Base-by-base conservation (phyloP, 1,140 invertebrate species). In the Sinonovacula constricta region DNA sequence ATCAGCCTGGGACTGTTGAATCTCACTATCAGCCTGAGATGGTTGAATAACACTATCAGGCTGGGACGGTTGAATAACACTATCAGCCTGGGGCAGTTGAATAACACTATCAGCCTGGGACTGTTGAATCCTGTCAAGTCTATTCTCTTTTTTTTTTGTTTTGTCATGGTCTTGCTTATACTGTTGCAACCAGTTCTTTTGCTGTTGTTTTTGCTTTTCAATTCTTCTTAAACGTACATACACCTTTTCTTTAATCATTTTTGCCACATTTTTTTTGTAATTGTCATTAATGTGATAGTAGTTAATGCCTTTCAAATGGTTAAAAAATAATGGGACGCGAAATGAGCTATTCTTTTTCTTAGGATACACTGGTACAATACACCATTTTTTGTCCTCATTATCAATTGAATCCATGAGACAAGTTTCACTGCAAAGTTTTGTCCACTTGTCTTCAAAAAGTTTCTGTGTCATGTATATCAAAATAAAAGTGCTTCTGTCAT, bases 341-440 rank as follows among this genome's bases (percentile, higher is more conserved):
- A 85, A 85, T 18, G 79, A 56, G 18, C 70, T 62, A 60, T 81
- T 84, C 33, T 76, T 68, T 49, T 77, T 76, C 28, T 72, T 69
- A 28, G 84, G 82, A 24, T 79, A 82, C 3, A 85, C 82, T 22
- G 84, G 84, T 12, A 85, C 81, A 3, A 85, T 81, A 80, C 84
- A 84, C 82, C 84, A 85, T 49, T 77, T 72, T 34, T 85, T 85
- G 0, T 81, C 59, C 18, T 68, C 72, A 62, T 85, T 81, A 31
- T 80, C 72, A n/a, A 85, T 84, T 14, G 80, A 76, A 22, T 81
- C 79, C 80, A 85, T 85, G 51, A 85, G 54, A 66, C 82, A 84
- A 36, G 51, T 69, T 57, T 85, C 84, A 71, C 84, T 81, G 3
- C 78, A 76, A 33, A 84, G 65, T 26, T 75, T 74, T 26, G 63